phyloP scores from a whole-genome alignment of 2,113 vertebrate genomes.

The Bufo bufo region DNA sequence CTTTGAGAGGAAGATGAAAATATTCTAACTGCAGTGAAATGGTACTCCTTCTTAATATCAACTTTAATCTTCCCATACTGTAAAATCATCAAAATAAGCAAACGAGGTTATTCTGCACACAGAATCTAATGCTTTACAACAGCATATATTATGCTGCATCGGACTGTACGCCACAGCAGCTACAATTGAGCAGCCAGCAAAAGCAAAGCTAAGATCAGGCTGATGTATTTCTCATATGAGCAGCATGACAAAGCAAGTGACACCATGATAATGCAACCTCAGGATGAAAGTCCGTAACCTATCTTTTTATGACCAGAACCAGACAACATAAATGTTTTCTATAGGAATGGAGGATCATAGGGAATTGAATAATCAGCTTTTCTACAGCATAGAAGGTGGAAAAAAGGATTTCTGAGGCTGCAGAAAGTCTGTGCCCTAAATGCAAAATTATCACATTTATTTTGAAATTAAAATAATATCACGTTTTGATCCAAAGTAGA shows the following conservation, averaged over 20 bases:
- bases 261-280: conserved; percentile 33
- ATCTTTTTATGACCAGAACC: conserved; percentile 43
- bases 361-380: conserved; percentile 44
- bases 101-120: background rate
- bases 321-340: conserved; percentile 40
- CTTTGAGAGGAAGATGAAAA: background rate
- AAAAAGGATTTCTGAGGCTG: conserved; percentile 28
- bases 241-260: conserved; percentile 30
- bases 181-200: background rate
- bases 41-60: background rate
- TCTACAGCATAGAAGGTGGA: conserved; percentile 31
- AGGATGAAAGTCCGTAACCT: conserved; percentile 46
- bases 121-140: background rate
- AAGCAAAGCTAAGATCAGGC: conserved; percentile 9
- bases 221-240: conserved; percentile 24
- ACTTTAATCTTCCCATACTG: background rate
- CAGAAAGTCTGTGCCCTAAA: conserved; percentile 23
- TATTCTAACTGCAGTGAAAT: background rate
- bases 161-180: background rate
- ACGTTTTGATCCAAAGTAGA: conserved; percentile 1
- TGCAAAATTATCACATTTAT: conserved; percentile 35
- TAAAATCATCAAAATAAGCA: background rate
- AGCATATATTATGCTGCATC: background rate
- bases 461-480: background rate
- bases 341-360: conserved; percentile 39